These are phyloP conservation scores for Calephelis virginiensis DNA, from an alignment of 1,140 invertebrate genomes.

Conservation along the genomic window DNA sequence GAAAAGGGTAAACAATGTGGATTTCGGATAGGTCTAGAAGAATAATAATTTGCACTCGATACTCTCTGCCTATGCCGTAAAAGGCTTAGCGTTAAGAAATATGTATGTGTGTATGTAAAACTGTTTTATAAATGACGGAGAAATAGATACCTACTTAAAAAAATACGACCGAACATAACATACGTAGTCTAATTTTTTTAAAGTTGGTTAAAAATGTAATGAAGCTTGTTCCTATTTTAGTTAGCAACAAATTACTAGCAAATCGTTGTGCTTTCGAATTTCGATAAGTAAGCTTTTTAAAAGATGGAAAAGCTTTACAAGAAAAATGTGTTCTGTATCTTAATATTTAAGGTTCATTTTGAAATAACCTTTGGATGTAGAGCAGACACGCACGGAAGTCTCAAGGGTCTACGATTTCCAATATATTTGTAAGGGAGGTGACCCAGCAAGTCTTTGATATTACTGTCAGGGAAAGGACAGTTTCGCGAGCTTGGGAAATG, in stretches of 20 bases:
- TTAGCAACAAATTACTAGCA: slow-evolving; percentile 55
- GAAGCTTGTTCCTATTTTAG: slow-evolving; percentile 35
- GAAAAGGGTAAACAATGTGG: too few relatives aligned
- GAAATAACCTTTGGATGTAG: slow-evolving; percentile 29
- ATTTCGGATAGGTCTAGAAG: too few relatives aligned
- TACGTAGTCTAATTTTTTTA: too few relatives aligned
- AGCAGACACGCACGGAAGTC: slow-evolving; percentile 42
- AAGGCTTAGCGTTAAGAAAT: too few relatives aligned
- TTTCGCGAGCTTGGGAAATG: slow-evolving; percentile 41
- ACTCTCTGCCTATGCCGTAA: too few relatives aligned
- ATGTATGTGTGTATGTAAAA: too few relatives aligned
- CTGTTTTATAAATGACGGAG: too few relatives aligned
- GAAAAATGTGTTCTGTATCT: neutral
- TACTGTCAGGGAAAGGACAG: slow-evolving; percentile 55
- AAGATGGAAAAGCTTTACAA: neutral
- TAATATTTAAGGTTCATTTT: neutral
- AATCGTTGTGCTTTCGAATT: slow-evolving; percentile 38
- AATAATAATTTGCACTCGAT: too few relatives aligned
- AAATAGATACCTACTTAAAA: too few relatives aligned
- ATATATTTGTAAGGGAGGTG: slow-evolving; percentile 50
- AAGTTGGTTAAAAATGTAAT: slow-evolving; percentile 32
- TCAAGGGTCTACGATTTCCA: slow-evolving; percentile 49
- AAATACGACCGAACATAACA: too few relatives aligned
- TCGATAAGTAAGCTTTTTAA: slow-evolving; percentile 15
- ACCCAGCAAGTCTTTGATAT: slow-evolving; percentile 51